phyloP scores from a whole-genome alignment of 2,888 invertebrate genomes.

The Drosophila quinaria region DNA sequence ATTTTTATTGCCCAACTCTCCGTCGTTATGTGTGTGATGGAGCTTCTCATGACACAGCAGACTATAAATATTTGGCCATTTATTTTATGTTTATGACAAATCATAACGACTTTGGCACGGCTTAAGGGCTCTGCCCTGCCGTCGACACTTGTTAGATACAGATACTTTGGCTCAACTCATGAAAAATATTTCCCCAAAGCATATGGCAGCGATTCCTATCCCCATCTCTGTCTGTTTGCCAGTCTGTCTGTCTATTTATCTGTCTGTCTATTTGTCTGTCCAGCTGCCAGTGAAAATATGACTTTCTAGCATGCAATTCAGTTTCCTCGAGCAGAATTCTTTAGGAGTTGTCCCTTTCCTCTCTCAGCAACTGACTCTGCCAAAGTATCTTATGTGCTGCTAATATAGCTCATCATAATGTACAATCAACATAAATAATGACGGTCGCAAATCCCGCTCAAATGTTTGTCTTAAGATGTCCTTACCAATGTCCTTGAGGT shows the following conservation, averaged over 20 bases:
- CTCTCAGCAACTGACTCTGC: constrained; percentile 29
- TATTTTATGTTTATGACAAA: constrained; percentile 82
- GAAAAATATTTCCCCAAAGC: constrained; percentile 62
- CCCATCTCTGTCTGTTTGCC: background rate
- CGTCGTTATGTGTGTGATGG: constrained; percentile 5
- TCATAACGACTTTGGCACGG: constrained; percentile 77
- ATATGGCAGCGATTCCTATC: constrained; percentile 37
- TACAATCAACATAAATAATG: constrained; percentile 79
- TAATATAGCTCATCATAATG: constrained; percentile 71
- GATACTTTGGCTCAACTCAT: constrained; percentile 60
- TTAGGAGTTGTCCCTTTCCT: background rate
- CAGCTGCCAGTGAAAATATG: constrained; percentile 65
- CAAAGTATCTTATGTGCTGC: constrained; percentile 57
- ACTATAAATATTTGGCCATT: constrained; percentile 81
- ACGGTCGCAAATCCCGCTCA: constrained; percentile 38
- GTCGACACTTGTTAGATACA: constrained; percentile 75
- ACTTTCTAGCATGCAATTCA: constrained; percentile 66
- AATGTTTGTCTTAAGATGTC: constrained; percentile 26
- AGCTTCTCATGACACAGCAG: constrained; percentile 63
- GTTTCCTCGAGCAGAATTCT: constrained; percentile 20
- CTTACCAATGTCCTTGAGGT: constrained; percentile 32
- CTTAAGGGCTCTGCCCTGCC: constrained; percentile 71
- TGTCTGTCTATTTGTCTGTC: constrained; percentile 22
- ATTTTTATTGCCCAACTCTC: constrained; percentile 51
- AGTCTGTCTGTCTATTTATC: constrained; percentile 15